These are phyloP conservation scores for Megalops atlanticus DNA, from an alignment of 2,113 vertebrate species.

Conservation along the genomic window DNA sequence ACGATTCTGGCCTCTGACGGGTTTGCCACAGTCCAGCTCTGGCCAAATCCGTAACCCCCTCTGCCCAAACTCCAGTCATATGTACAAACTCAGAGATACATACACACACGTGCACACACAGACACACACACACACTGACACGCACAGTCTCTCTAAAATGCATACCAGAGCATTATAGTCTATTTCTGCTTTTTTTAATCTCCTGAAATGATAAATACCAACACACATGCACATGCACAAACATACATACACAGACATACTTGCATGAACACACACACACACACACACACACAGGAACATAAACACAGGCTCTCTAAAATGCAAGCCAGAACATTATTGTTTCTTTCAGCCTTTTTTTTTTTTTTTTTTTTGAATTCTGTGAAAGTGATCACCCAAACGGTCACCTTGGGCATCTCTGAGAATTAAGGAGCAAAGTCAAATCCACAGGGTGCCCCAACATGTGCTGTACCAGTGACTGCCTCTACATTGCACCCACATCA, in stretches of 20 bases:
- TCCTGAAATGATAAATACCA: too few relatives aligned
- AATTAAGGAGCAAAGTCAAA: background rate
- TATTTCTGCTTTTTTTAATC: too few relatives aligned
- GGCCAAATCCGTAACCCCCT: background rate
- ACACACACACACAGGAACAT: background rate
- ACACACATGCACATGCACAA: too few relatives aligned
- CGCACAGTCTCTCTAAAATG: too few relatives aligned
- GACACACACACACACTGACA: background rate
- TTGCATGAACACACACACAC: background rate
- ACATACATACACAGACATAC: too few relatives aligned
- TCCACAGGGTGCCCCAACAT: background rate
- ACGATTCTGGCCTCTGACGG: background rate
- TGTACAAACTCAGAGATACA: too few relatives aligned
- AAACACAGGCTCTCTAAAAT: background rate
- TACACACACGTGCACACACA: background rate
- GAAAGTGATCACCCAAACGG: background rate
- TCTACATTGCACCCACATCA: background rate
- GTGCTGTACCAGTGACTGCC: background rate
- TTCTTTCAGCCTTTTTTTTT: too few relatives aligned
- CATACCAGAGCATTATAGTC: too few relatives aligned
- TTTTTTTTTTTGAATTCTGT: too few relatives aligned
- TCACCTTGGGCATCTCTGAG: constrained; percentile 1
- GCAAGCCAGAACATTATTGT: too few relatives aligned
- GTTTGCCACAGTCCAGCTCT: background rate
- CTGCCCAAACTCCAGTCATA: background rate